Conservation (phyloP, 2,888 invertebrate species). For the Orthosia cruda region DNA sequence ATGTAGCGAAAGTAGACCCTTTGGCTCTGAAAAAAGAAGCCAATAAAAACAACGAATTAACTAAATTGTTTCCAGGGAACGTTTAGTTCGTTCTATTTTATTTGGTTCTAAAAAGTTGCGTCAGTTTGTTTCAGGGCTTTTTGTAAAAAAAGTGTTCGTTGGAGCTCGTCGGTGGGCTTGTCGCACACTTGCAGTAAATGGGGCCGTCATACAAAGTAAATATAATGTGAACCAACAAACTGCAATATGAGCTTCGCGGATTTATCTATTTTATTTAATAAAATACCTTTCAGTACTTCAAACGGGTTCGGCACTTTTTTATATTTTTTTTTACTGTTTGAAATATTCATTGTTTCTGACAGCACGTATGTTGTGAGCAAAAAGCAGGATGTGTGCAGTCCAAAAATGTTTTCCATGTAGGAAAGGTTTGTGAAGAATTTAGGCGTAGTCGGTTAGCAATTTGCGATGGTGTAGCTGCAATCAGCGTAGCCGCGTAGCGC, state of each 20-base stretch:
- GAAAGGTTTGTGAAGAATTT: slow-evolving; percentile 35
- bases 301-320: background rate
- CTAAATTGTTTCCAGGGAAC: slow-evolving; percentile 54
- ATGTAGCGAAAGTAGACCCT: slow-evolving; percentile 28
- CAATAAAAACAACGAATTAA: slow-evolving; percentile 45
- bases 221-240: slow-evolving; percentile 19
- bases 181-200: slow-evolving; percentile 69
- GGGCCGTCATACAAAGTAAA: slow-evolving; percentile 45
- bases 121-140: slow-evolving; percentile 72
- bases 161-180: slow-evolving; percentile 66
- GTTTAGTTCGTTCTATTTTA: slow-evolving; percentile 61
- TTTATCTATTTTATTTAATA: slow-evolving; percentile 23
- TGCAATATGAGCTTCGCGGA: slow-evolving; percentile 12
- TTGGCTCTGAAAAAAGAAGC: slow-evolving; percentile 25
- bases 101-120: slow-evolving; percentile 72
- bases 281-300: slow-evolving; percentile 30
- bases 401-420: slow-evolving; percentile 1
- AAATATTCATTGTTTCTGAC: background rate
- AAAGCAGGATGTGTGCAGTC: slow-evolving; percentile 13
- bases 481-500: slow-evolving; percentile 35
- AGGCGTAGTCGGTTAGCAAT: slow-evolving; percentile 28
- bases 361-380: background rate
- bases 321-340: slow-evolving; percentile 2
- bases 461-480: slow-evolving; percentile 37
- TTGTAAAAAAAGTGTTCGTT: slow-evolving; percentile 69